A percentile compares a stretch with the other conserved stretches of the same genome.
phyloP scores from a whole-genome alignment of 1,140 invertebrate species.

The Eubasilissa regina region DNA sequence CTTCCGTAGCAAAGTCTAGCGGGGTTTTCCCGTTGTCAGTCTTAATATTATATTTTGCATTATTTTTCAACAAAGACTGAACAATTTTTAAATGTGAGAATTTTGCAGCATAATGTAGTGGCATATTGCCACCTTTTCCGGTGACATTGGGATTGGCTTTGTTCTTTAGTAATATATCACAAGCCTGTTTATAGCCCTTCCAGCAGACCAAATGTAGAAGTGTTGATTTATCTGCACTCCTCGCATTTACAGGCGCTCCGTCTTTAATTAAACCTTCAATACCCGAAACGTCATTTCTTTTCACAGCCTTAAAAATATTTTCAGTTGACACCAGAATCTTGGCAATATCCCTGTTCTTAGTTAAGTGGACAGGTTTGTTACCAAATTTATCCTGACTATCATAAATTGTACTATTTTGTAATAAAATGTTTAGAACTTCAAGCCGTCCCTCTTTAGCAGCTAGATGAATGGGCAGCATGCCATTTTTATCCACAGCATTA shows the following conservation, averaged over 20 bases:
- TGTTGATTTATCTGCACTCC: background rate
- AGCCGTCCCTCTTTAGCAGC: background rate
- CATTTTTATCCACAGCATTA: background rate
- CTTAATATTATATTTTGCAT: slow-evolving; percentile 5
- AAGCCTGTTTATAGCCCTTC: background rate
- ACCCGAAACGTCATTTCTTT: background rate
- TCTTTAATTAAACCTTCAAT: background rate
- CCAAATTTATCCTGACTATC: background rate
- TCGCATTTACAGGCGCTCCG: background rate
- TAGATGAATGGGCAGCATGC: background rate
- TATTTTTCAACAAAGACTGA: background rate
- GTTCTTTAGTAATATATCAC: background rate
- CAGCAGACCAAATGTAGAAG: background rate
- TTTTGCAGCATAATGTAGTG: background rate
- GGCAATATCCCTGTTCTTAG: background rate
- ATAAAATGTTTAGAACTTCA: background rate
- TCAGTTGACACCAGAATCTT: background rate
- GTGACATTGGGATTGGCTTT: background rate
- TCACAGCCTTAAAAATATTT: background rate
- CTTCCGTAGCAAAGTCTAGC: background rate
- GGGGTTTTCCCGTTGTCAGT: background rate
- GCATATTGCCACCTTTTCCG: background rate
- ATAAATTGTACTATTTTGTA: background rate
- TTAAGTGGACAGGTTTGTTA: slow-evolving; percentile 4
- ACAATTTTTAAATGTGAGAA: slow-evolving; percentile 18